Evolutionary conservation across 2,113 vertebrate genomes (phyloP).

Genomic region (Deroptyus accipitrinus): DNA sequence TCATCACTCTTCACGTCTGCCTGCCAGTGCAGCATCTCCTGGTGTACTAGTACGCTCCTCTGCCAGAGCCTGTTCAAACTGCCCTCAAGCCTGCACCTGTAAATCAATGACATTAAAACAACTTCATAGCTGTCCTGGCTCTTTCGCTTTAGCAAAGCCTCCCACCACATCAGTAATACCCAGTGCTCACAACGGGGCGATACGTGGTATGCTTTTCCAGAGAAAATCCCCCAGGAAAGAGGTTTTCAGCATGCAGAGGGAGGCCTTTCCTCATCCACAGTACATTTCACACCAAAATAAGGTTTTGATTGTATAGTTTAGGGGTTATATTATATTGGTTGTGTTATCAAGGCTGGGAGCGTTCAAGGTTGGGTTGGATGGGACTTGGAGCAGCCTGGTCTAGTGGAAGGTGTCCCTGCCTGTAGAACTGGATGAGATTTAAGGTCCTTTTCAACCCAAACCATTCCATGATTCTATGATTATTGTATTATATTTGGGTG

Average conservation of each 20-base stretch:
- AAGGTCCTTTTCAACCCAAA: background rate
- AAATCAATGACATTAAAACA: background rate
- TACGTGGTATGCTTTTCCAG: background rate
- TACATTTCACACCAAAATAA: background rate
- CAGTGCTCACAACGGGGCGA: accelerated
- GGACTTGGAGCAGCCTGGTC: background rate
- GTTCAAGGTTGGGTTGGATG: background rate
- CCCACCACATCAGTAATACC: background rate
- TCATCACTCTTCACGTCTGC: background rate
- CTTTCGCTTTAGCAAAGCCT: background rate
- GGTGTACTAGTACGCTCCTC: background rate
- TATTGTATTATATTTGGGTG: background rate
- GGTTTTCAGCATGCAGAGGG: background rate
- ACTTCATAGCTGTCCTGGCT: background rate
- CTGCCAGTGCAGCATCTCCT: background rate
- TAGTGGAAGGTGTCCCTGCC: background rate
- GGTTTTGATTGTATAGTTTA: background rate
- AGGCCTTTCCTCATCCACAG: background rate
- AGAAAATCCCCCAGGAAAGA: background rate
- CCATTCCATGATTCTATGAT: background rate
- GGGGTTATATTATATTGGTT: background rate
- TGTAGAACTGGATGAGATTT: background rate
- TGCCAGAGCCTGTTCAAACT: background rate
- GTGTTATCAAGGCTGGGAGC: background rate
- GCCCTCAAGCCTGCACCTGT: background rate